Base-by-base conservation (phyloP, 2,797 vertebrate species). In the Falco peregrinus region DNA sequence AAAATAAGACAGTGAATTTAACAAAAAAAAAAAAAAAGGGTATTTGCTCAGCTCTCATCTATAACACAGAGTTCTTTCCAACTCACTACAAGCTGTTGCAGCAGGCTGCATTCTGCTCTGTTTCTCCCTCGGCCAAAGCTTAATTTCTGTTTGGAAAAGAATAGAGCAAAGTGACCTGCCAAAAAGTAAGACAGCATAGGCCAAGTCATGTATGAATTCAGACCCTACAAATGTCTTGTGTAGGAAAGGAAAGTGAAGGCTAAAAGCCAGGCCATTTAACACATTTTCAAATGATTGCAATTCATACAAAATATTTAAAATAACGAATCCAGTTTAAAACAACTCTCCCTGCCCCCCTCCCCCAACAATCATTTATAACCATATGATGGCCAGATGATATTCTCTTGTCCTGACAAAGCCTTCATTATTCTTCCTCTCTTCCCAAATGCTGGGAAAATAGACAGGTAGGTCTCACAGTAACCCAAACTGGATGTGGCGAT, bases 31-130 rank as follows among this genome's bases (percentile, higher is more conserved):
- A 73, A 86, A 51, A 77, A 47, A 63, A 69, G 91, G 54, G 67
- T 94, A 94, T 97, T 96, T 96, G 89, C 93, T 90, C 75, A 89
- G 91, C 74, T 90, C 79, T 94, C 71, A 75, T 96, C 92, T 95
- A 91, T 96, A 96, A 96, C 95, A 94, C 35, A 81, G 90, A 95
- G 93, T 96, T 96, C 96, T 87, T 97, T 97, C 94, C 93, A 96
- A 83, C 75, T 96, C 90, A 91, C 95, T 93, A 83, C 96, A 97
- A 97, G 94, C 96, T 97, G 95, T 96, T 96, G 92, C 61, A 93
- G 71, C 92, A 97, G 89, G 94, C 87, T 96, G 83, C 92, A 91
- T 97, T 97, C 94, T 96, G 96, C 94, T 97, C 78, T 69, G 59
- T 59, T 92, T 92, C 65, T 96, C 57, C 50, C 87, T 96, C 5